Evolutionary conservation across 2,113 vertebrate genomes (phyloP), one percentile per base, ranked within the genome.

Genomic region (Lynx canadensis): DNA sequence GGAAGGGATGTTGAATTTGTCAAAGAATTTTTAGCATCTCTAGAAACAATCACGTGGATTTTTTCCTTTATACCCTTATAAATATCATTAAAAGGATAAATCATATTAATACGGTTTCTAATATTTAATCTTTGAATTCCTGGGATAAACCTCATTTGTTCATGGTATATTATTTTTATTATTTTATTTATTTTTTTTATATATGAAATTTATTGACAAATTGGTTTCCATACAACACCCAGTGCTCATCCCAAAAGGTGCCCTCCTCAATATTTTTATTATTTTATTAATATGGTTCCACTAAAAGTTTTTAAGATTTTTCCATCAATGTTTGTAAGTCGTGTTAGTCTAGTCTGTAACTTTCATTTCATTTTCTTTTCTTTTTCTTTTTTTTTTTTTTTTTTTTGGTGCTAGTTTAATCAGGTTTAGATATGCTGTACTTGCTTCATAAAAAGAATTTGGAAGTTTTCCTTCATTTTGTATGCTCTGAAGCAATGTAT

Each of bases 41-140:
- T 79, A n/a, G 16, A 94, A 86, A 94, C 16, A 83, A 60, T 69
- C 31, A 31, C 8, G 6, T 60, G 60, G 7, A 50, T 74, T 94
- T 81, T 76, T 89, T 18, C 29, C 68, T 9, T 31, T 68, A 68
- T 14, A 41, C 25, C 13, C 45, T 45, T 45, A 45, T 8, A 45
- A 7, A 45, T 45, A 45, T 45, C 94, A 79, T 55, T 60, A 96
- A 84, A 38, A 38, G 4, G 29, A 66, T 65, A 14, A 69, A n/a
- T 57, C 89, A n/a, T 19, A 74, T 90, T 80, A 85, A 83, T 29
- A 71, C 27, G 66, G 13, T 74, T 91, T 91, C 82, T 41, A 87
- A 89, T 85, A 80, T 63, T 45, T 55, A 79, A 65, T 68, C 63
- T 76, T 96, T 78, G 88, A 87, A 89, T 87, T 91, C 29, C 27